Evolutionary conservation across 2,113 vertebrate species (phyloP), one percentile per base, ranked within the genome.

Genomic region (Otocyon megalotis): DNA sequence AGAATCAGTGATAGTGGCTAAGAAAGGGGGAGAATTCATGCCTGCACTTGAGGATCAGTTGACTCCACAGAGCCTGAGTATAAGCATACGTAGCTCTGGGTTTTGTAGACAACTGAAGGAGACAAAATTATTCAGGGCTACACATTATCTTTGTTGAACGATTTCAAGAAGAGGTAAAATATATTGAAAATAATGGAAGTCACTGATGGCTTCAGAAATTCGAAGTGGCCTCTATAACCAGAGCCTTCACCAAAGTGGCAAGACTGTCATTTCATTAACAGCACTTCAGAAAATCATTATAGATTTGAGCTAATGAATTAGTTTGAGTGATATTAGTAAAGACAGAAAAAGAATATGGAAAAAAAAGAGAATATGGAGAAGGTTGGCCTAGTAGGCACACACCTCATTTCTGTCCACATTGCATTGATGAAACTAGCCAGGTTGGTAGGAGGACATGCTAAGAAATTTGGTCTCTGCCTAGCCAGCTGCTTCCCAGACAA

Each of bases 61-160:
- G 72, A 22, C 58, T 20, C 53, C 80, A 26, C 32, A 53, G 14
- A 43, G 37, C 37, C 65, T 24, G 5, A 19, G 19, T 16, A 15
- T 3, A 12, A 8, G 2, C 3, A 22, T 9, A 14, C 56, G 43
- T 14, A n/a, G 19, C 50, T 30, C 32, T 17, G 7, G 11, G 2
- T 6, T 50, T 30, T 5, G 37, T 43, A 11, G 82, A 43, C 37
- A 86, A 8, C 9, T 1, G 8, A 82, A 17, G 37, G 35, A 58
- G n/a, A 35, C 58, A 63, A 16, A 24, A 19, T 17, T 43, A 20
- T 30, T 50, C 53, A 82, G 53, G 15, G 32, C 2, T n/a, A 74
- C 32, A 62, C 35, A 16, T 60, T 13, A 43, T 24, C 56, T 81
- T 79, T 96, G 71, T 74, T 85, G 67, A 35, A 63, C 48, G 16